Evolutionary conservation across 2,888 invertebrate species (phyloP), one percentile per base, ranked within the genome.

Genomic region (Nowickia ferox): DNA sequence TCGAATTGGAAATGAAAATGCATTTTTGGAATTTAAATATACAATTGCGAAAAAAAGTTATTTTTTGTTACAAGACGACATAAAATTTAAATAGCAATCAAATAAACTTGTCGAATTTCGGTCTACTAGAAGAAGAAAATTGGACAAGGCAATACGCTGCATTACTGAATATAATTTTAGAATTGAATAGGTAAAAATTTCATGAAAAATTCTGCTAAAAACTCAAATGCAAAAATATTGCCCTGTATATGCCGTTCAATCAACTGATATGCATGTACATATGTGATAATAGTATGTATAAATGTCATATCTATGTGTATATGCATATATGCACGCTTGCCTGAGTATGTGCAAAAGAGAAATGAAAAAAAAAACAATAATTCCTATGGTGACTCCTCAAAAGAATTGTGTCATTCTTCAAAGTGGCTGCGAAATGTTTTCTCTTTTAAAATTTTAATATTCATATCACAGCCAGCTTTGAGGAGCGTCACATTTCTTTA

Each of bases 381-480:
- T 40, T 61, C 75, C 19, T 72, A 19, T 66, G 42, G 76, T 72
- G 81, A 68, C 66, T 79, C 80, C 51, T 68, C 65, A 78, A 78
- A 89, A 91, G 92, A 90, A 89, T 92, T 93, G 92, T 93, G 91
- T 92, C 92, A 90, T 92, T 97, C 97, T 97, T 95, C 97, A 96
- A 97, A 96, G 96, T 97, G 97, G 96, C 94, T 97, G 97, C 97
- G 94, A 95, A 96, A 95, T 97, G 97, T 95, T 93, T 93, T 90
- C 89, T 88, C 95, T 93, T 93, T 90, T 89, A 87, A 89, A 90
- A 57, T 57, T 90, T 89, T 92, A 92, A 90, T 86, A 90, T 90
- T 94, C 97, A 97, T 97, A 97, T 97, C 97, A 97, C 97, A 98
- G 97, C 97, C 97, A 97, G 98, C 97, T 97, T 98, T 97, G 97